Evolutionary conservation across 2,888 invertebrate species (phyloP).

Genomic region (Oligia latruncula): DNA sequence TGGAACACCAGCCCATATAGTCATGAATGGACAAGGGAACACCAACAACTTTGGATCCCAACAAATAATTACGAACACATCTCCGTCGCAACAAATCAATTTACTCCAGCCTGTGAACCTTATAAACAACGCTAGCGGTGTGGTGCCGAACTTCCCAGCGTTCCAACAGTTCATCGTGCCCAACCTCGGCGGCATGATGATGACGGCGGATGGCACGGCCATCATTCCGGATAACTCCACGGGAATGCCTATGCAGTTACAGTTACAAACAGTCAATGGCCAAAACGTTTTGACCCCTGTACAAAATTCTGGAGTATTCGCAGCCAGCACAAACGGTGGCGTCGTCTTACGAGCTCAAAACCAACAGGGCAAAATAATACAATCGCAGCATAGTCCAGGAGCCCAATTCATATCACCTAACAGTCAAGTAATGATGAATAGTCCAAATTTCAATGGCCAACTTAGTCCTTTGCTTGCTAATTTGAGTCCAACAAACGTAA

Average conservation of each 20-base stretch:
- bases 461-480: conserved; percentile 94
- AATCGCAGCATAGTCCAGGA: conserved; percentile 92
- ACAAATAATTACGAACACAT: conserved; percentile 92
- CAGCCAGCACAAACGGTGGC: conserved; percentile 92
- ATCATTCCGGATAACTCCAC: conserved; percentile 93
- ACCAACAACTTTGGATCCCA: conserved; percentile 91
- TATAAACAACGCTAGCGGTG: conserved; percentile 92
- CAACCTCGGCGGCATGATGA: conserved; percentile 95
- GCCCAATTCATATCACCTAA: conserved; percentile 94
- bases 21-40: conserved; percentile 93
- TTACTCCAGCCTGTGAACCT: conserved; percentile 95
- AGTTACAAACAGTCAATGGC: conserved; percentile 95
- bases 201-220: conserved; percentile 95
- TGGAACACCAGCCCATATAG: conserved; percentile 93
- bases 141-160: conserved; percentile 94
- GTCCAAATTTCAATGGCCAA: conserved; percentile 93
- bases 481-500: conserved; percentile 92
- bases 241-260: conserved; percentile 92
- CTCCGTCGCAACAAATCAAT: conserved; percentile 92
- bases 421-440: conserved; percentile 94
- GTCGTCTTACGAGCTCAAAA: conserved; percentile 95
- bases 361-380: conserved; percentile 92
- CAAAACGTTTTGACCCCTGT: conserved; percentile 94
- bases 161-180: conserved; percentile 96
- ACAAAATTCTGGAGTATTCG: conserved; percentile 91